Evolutionary conservation across 2,113 vertebrate genomes (phyloP).

Genomic region (Phodopus roborovskii): DNA sequence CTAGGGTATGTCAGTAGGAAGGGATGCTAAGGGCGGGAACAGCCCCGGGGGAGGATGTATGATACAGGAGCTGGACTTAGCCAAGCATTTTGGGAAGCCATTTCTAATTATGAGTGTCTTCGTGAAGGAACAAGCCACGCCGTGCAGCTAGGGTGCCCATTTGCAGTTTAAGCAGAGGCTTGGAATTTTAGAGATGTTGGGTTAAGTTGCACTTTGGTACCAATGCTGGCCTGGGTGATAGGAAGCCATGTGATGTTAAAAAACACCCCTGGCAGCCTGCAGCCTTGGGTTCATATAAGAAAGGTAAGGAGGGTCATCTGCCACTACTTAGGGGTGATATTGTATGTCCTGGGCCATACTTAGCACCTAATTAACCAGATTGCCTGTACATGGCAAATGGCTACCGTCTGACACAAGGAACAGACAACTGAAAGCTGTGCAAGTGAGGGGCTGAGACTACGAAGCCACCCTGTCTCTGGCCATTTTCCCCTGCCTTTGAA

Average conservation of each 20-base stretch:
- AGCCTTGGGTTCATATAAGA: background rate
- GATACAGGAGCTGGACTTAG: slow-evolving; percentile 1
- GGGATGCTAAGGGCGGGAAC: slow-evolving; percentile 19
- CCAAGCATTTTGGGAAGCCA: background rate
- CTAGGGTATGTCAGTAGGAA: background rate
- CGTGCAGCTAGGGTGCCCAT: background rate
- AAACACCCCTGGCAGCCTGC: background rate
- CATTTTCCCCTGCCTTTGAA: background rate
- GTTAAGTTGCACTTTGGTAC: background rate
- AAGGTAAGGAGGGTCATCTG: background rate
- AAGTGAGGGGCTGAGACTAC: background rate
- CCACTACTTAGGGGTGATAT: background rate
- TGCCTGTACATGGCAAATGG: background rate
- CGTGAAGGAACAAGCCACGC: background rate
- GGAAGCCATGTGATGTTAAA: background rate
- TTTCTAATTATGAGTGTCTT: slow-evolving; percentile 13
- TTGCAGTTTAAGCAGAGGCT: background rate
- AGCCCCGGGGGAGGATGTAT: background rate
- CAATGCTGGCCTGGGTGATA: background rate
- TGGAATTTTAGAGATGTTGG: background rate
- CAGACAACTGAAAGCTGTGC: background rate
- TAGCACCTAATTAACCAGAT: background rate
- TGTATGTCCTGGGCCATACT: background rate
- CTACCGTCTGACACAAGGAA: background rate
- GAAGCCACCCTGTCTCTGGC: too few species aligned